These are phyloP conservation scores for Danio aesculapii DNA, from an alignment of 2,797 vertebrate genomes.

Conservation along the genomic window DNA sequence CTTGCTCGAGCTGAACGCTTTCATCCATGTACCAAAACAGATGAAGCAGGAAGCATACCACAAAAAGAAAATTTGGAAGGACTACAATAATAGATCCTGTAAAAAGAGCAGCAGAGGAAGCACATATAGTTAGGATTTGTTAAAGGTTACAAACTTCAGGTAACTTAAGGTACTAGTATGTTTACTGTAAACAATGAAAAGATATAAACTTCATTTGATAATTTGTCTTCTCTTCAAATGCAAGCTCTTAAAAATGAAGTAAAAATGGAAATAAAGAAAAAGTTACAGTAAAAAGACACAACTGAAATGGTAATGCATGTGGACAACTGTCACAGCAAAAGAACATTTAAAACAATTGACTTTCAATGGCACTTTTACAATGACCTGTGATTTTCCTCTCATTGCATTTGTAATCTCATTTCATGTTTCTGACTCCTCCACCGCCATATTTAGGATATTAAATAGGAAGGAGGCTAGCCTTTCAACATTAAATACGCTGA, in stretches of 20 bases:
- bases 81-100: conserved; percentile 58
- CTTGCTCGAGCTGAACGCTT: conserved; percentile 69
- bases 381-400: conserved; percentile 79
- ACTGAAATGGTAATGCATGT: too few species aligned
- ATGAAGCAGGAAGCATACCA: conserved; percentile 46
- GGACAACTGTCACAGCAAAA: conserved; percentile 63
- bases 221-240: background rate
- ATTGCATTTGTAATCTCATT: conserved; percentile 85
- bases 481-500: conserved; percentile 71
- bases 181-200: conserved; percentile 3
- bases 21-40: conserved; percentile 75
- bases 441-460: conserved; percentile 84
- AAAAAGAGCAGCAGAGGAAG: conserved; percentile 55
- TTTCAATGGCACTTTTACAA: conserved; percentile 73
- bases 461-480: conserved; percentile 76
- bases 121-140: conserved; percentile 50
- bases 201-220: background rate
- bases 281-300: conserved; percentile 2
- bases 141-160: conserved; percentile 38
- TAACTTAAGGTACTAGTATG: background rate
- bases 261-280: background rate
- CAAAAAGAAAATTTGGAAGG: conserved; percentile 55
- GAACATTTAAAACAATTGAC: conserved; percentile 77
- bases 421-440: conserved; percentile 76
- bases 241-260: background rate